A percentile compares a stretch with the other conserved stretches of the same genome.
Evolutionary conservation across 2,888 invertebrate species (phyloP).

Genomic region (Cantharis rufa): DNA sequence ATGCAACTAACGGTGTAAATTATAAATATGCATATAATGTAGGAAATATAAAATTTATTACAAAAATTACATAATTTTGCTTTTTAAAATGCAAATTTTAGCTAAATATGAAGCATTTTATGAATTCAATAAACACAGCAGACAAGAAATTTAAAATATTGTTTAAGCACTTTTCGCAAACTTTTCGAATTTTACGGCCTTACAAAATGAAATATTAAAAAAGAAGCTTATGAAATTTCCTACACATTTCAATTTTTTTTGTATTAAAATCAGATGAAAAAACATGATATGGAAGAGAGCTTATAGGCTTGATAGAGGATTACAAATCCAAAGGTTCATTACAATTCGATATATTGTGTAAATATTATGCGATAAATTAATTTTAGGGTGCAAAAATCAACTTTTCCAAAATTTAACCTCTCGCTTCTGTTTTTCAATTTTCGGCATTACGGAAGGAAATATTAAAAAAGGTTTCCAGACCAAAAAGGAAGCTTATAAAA

Average conservation of each 20-base stretch:
- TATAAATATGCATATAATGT: neutral
- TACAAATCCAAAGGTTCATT: neutral
- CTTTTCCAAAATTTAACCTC: too few species aligned
- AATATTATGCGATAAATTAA: neutral
- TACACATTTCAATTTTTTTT: neutral
- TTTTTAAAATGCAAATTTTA: neutral
- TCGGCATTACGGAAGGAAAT: too few species aligned
- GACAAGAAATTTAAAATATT: neutral
- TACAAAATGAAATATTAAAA: neutral
- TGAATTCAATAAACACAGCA: neutral
- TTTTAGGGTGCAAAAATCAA: too few species aligned
- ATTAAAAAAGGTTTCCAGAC: too few species aligned
- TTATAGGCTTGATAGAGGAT: neutral
- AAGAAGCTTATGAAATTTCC: neutral
- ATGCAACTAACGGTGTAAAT: neutral
- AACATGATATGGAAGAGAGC: neutral
- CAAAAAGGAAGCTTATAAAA: too few species aligned
- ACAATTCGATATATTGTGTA: neutral
- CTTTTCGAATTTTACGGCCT: neutral
- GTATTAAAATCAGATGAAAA: neutral
- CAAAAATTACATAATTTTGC: neutral
- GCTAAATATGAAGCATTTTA: neutral
- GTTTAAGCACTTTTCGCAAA: neutral
- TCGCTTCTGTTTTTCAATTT: too few species aligned
- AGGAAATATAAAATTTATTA: neutral